phyloP scores from a whole-genome alignment of 1,140 invertebrate genomes.

The Conus betulinus region DNA sequence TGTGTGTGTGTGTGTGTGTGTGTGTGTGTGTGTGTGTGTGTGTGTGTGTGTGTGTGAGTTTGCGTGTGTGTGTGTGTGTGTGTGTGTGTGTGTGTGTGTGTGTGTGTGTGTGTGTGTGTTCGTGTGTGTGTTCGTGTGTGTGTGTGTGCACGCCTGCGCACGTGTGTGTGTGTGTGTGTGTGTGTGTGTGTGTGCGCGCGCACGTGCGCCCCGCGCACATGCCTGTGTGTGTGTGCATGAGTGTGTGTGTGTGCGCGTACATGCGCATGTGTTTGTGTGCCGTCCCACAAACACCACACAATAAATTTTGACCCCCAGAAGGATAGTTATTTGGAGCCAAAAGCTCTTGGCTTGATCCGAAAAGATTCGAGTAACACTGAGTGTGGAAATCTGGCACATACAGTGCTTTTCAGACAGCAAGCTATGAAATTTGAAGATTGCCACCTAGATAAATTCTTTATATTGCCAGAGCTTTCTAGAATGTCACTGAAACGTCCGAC shows the following conservation, averaged over 20 bases:
- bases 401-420: too few species aligned
- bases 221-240: too few species aligned
- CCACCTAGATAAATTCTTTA: too few species aligned
- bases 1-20: neutral
- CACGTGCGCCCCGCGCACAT: neutral
- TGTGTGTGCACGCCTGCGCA: neutral
- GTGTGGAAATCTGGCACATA: too few species aligned
- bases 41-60: neutral
- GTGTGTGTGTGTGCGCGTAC: neutral
- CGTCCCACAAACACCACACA: too few species aligned
- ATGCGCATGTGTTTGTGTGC: neutral
- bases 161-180: neutral
- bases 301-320: too few species aligned
- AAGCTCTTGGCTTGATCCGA: too few species aligned
- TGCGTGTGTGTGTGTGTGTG: neutral
- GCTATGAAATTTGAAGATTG: too few species aligned
- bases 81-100: conserved; percentile 4
- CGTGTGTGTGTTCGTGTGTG: conserved; percentile 5
- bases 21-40: conserved; percentile 17
- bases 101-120: neutral
- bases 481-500: too few species aligned
- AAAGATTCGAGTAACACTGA: too few species aligned
- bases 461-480: too few species aligned
- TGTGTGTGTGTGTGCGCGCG: neutral
- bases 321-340: too few species aligned